Base-by-base conservation (phyloP, 2,888 invertebrate genomes). In the Plebejus melissa region DNA sequence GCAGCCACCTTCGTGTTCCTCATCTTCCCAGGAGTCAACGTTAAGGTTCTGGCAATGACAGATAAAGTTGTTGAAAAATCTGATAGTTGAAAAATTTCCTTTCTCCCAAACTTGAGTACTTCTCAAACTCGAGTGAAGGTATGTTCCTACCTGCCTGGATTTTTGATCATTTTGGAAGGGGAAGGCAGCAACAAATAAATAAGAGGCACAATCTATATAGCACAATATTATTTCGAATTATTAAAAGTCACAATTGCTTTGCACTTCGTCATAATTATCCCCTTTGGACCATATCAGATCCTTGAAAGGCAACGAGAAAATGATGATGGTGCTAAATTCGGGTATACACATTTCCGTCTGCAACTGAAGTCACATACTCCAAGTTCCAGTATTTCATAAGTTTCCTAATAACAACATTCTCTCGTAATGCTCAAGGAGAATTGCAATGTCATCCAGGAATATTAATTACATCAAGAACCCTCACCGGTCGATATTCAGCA, bases 11-110 rank as follows among this genome's bases (percentile, higher is more conserved):
- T 90, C 75, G 93, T 94, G 11, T 92, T 92, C 87, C 94, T 95
- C 89, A 94, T 93, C 83, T 94, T 95, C 1, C 95, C 95, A 28
- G 95, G 95, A 2, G 95, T 95, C 77, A 96, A 89, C 0, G 97
- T 97, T 7, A 97, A 87, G 0, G 96, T 95, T 79, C 93, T 94
- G 76, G 46, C 57, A n/a, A 76, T 60, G 16, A 60, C 32, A 41
- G 32, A 16, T 16, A 54, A 54, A 54, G 16, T 50, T 50, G 50
- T 50, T 0, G 13, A 2, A 50, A 50, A 50, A 13, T 50, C 13
- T 50, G 50, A 50, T 2, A 13, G 0, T 1, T 41, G 9, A 11
- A 54, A 54, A 54, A 16, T 54, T 13, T 4, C 50, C 13, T 50
- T 9, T 11, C 50, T 13, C 13, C 13, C 50, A 50, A 50, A 41